phyloP scores from a whole-genome alignment of 2,888 invertebrate species.

The Amblyjoppa proteus region DNA sequence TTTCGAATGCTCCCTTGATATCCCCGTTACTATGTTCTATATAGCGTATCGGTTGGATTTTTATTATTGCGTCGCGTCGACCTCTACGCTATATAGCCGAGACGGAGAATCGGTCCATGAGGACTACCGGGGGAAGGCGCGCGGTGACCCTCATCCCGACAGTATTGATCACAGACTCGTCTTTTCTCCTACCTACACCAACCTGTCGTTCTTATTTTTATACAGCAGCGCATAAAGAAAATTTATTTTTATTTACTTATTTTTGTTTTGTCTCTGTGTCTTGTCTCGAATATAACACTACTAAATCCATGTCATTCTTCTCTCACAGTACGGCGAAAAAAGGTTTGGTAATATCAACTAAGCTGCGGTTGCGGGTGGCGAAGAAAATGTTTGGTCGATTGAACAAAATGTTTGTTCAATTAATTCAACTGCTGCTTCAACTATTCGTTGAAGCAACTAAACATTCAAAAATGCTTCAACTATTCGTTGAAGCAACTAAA shows the following conservation, averaged over 20 bases:
- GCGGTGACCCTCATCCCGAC: slow-evolving; percentile 66
- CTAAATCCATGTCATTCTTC: too few relatives aligned
- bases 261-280: background rate
- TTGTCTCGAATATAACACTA: background rate
- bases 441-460: too few relatives aligned
- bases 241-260: slow-evolving; percentile 2
- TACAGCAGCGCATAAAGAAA: background rate
- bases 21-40: background rate
- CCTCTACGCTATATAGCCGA: background rate
- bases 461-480: too few relatives aligned
- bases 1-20: slow-evolving; percentile 21
- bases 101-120: slow-evolving; percentile 71
- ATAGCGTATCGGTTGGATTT: background rate
- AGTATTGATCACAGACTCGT: slow-evolving; percentile 77
- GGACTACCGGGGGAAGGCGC: slow-evolving; percentile 48
- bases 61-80: background rate
- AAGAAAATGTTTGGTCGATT: too few relatives aligned
- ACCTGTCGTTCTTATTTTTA: background rate
- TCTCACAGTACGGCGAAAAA: too few relatives aligned
- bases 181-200: slow-evolving; percentile 51
- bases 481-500: too few relatives aligned
- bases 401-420: too few relatives aligned
- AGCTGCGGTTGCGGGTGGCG: too few relatives aligned
- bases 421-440: too few relatives aligned
- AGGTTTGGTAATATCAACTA: too few relatives aligned